Base-by-base conservation (phyloP, 2,888 invertebrate genomes). In the Athalia rosae region DNA sequence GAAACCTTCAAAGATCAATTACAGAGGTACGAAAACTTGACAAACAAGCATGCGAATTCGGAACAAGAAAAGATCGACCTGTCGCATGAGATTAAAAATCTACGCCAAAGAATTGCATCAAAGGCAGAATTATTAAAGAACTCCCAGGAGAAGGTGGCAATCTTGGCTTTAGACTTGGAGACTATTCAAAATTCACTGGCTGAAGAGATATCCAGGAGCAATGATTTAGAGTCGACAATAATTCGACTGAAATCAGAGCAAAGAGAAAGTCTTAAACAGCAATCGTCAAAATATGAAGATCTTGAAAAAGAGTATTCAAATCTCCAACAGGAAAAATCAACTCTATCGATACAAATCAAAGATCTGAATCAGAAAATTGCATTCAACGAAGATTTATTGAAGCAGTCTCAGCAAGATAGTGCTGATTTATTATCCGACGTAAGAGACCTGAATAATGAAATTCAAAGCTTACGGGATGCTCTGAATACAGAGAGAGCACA, bases 321-420 rank as follows among this genome's bases (percentile, higher is more conserved):
- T 28, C 28, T 81, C 8, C 61, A 76, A 48, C 53, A 81, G 41
- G 76, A 80, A 63, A 77, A 78, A 63, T 61, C 79, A 48, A 69
- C 56, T 8, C 61, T 77, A 50, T 64, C 77, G 41, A 73, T 79
- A 71, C 28, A 53, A n/a, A 76, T 43, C n/a, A 4, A 77, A 5
- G 56, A 78, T 5, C 71, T 76, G 15, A 63, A 47, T 41, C 13
- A n/a, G 13, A 3, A 62, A 6, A 13, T 63, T 13, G 48, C 47
- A n/a, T 45, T 61, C 4, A 43, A 63, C 2, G 53, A 62, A 56
- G 48, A 77, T 47, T 43, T 15, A 41, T 48, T 50, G 76, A 66
- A 48, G 64, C 59, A 77, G 63, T 53, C 74, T 78, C 58, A 78
- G 67, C 45, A 62, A 41, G 41, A 56, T 66, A 61, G 64, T 62